Evolutionary conservation across 2,888 invertebrate genomes (phyloP).

Genomic region (Xestia sexstrigata): DNA sequence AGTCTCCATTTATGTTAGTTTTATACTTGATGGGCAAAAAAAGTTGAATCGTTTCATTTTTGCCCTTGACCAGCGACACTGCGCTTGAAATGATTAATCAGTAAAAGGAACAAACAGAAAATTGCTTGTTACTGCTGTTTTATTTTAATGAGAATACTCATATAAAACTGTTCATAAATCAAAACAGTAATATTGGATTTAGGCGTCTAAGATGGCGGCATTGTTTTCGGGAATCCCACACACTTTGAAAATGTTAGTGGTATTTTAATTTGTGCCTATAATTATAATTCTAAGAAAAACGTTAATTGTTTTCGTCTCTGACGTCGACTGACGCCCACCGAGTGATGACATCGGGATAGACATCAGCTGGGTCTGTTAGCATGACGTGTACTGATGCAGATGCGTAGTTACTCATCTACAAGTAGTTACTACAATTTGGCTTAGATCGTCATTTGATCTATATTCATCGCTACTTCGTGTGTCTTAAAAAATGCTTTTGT

Average conservation of each 20-base stretch:
- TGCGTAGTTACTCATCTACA: constrained; percentile 8
- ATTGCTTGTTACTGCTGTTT: constrained; percentile 9
- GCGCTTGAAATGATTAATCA: constrained; percentile 24
- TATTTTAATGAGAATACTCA: constrained; percentile 6
- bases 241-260: constrained; percentile 1
- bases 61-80: constrained; percentile 49
- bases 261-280: constrained; percentile 38
- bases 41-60: constrained; percentile 29
- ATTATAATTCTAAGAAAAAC: constrained; percentile 15
- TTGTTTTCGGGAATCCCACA: constrained; percentile 23
- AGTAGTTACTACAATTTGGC: constrained; percentile 16
- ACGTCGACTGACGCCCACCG: constrained; percentile 39
- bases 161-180: constrained; percentile 10
- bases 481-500: constrained; percentile 2
- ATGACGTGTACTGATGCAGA: constrained; percentile 32
- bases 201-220: background rate
- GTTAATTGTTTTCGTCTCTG: constrained; percentile 25
- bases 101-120: constrained; percentile 22
- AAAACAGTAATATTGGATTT: constrained; percentile 5
- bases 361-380: constrained; percentile 35
- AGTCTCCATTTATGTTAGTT: constrained; percentile 23
- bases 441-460: constrained; percentile 6
- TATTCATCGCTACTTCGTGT: constrained; percentile 3
- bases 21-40: constrained; percentile 32
- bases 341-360: constrained; percentile 31